Percentiles rank a stretch among this genome's conserved stretches.
phyloP scores from a whole-genome alignment of 2,888 invertebrate species.

The Petrolisthes cinctipes region DNA sequence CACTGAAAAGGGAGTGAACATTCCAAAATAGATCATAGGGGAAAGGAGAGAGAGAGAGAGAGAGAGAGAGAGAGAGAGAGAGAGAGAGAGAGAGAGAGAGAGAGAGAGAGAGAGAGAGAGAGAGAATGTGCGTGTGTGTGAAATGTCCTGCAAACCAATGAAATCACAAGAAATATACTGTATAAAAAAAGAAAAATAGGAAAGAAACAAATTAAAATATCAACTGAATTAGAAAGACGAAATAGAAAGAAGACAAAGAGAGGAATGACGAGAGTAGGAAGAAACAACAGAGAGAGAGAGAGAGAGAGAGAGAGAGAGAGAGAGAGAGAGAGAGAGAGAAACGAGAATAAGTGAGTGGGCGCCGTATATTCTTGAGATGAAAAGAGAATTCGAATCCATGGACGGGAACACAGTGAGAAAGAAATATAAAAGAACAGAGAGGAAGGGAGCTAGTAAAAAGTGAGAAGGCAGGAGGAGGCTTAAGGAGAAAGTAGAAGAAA shows the following conservation, averaged over 20 bases:
- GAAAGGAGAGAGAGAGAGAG: background rate
- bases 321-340: background rate
- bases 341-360: background rate
- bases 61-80: background rate
- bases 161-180: background rate
- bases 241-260: background rate
- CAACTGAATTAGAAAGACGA: background rate
- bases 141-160: background rate
- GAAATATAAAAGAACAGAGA: background rate
- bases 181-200: background rate
- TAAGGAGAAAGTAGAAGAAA: background rate
- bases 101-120: background rate
- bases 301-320: background rate
- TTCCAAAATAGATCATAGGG: background rate
- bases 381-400: background rate
- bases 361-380: background rate
- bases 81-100: background rate
- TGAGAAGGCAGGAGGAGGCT: background rate
- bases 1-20: too few species aligned
- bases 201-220: background rate
- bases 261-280: background rate
- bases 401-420: background rate
- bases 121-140: background rate
- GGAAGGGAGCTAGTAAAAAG: too few species aligned
- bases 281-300: background rate